Percentiles rank a stretch among this genome's conserved stretches.
Conservation (phyloP, 2,888 invertebrate genomes). For the Odontothrips loti region DNA sequence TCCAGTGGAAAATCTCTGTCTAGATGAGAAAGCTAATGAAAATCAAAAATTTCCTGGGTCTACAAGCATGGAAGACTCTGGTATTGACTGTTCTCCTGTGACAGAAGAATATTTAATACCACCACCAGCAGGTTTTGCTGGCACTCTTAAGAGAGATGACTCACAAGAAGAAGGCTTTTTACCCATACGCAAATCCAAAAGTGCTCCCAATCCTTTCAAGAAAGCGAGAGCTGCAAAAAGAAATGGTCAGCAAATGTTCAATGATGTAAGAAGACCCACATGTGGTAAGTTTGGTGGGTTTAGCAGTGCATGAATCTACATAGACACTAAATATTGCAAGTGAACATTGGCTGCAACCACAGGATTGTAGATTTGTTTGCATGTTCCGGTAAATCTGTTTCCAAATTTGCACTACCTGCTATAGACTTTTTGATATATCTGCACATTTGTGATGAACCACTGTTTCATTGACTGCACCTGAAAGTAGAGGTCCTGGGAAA, state of each 20-base stretch:
- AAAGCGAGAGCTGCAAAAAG: slow-evolving; percentile 35
- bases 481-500: too few species aligned
- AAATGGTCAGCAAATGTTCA: not conserved
- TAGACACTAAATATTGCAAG: not conserved
- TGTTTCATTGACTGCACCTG: too few species aligned
- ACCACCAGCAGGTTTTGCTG: slow-evolving; percentile 44
- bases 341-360: not conserved
- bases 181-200: slow-evolving; percentile 46
- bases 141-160: slow-evolving; percentile 8
- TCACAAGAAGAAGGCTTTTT: slow-evolving; percentile 31
- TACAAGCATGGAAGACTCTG: slow-evolving; percentile 6
- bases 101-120: slow-evolving; percentile 41
- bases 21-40: slow-evolving; percentile 33
- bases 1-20: not conserved
- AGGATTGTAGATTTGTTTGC: not conserved
- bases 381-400: too few species aligned
- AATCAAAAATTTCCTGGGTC: slow-evolving; percentile 1
- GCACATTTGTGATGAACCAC: too few species aligned
- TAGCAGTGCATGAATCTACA: not conserved
- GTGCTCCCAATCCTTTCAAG: slow-evolving; percentile 45
- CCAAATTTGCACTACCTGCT: too few species aligned
- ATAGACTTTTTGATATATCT: too few species aligned
- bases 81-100: slow-evolving; percentile 30
- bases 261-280: slow-evolving; percentile 19
- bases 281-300: slow-evolving; percentile 29